phyloP scores from a whole-genome alignment of 2,888 invertebrate species.

The Aplocera efformata region DNA sequence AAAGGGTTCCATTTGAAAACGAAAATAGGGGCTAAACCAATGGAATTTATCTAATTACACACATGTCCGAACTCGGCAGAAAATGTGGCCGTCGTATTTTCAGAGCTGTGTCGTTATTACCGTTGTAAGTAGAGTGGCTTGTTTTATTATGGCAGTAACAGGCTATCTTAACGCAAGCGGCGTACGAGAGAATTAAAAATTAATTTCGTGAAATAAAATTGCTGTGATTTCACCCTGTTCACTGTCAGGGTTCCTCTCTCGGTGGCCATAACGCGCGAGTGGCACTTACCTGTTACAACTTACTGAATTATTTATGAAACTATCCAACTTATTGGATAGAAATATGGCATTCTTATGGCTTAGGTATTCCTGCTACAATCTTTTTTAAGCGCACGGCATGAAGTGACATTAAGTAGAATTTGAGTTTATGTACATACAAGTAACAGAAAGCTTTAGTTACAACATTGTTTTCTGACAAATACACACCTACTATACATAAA shows the following conservation, averaged over 20 bases:
- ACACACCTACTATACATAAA: slow-evolving; percentile 24
- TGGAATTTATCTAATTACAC: slow-evolving; percentile 37
- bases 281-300: slow-evolving; percentile 76
- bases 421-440: too few relatives aligned
- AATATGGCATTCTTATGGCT: slow-evolving; percentile 53
- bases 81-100: slow-evolving; percentile 22
- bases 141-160: slow-evolving; percentile 26
- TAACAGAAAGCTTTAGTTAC: too few relatives aligned
- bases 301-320: slow-evolving; percentile 76
- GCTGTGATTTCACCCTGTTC: slow-evolving; percentile 53
- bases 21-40: slow-evolving; percentile 32
- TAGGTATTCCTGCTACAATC: slow-evolving; percentile 48
- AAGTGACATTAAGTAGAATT: slow-evolving; percentile 1
- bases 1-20: slow-evolving; percentile 40
- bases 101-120: slow-evolving; percentile 21
- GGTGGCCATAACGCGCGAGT: slow-evolving; percentile 64
- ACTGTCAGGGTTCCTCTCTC: slow-evolving; percentile 48
- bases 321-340: slow-evolving; percentile 74
- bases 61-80: slow-evolving; percentile 20
- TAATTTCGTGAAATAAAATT: slow-evolving; percentile 63
- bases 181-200: slow-evolving; percentile 53
- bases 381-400: slow-evolving; percentile 34
- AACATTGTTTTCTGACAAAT: slow-evolving; percentile 27
- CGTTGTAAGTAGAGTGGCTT: slow-evolving; percentile 31
- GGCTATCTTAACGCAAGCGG: slow-evolving; percentile 29